Evolutionary conservation across 2,797 vertebrate species (phyloP), one percentile per base, ranked within the genome.

Genomic region (Erethizon dorsatum): DNA sequence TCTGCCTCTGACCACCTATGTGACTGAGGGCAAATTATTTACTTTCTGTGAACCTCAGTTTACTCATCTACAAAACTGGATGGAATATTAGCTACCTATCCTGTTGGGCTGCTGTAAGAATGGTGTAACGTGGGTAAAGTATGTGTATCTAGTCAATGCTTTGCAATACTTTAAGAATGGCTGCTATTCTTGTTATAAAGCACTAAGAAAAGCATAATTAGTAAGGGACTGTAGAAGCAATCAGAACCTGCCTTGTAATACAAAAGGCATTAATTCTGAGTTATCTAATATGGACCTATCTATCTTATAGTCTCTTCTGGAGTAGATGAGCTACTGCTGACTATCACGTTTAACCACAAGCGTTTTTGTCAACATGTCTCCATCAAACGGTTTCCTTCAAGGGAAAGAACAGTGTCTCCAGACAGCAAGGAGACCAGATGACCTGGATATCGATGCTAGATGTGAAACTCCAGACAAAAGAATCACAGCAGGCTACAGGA

Each of bases 51-150:
- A 95, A 63, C 20, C 22, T 90, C 31, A 24, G 59, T 83, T 84
- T 93, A 84, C 77, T 91, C 65, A 82, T 71, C 50, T 78, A 86
- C n/a, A 56, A 69, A 83, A 79, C 1, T 65, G 26, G 84, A 91
- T 65, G 26, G 84, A 91, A 78, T 22, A 79, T 12, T 24, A 88
- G 75, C 47, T 41, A 26, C 47, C 61, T 5, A 37, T n/a, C 12
- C 54, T 22, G 15, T 1, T 33, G 57, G 41, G 9, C 75, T 26
- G 41, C 2, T 33, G 7, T 77, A 67, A 91, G 88, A 82, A 91
- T 41, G 41, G 6, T 28, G 45, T 18, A 15, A 41, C 11, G 18
- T 17, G 37, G 71, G 9, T 18, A 22, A 59, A 31, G 13, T 59
- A 24, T 61, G 69, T 45, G 41, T 65, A 33, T 80, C 77, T 82